phyloP scores from a whole-genome alignment of 2,797 vertebrate genomes.

The Acipenser oxyrinchus region DNA sequence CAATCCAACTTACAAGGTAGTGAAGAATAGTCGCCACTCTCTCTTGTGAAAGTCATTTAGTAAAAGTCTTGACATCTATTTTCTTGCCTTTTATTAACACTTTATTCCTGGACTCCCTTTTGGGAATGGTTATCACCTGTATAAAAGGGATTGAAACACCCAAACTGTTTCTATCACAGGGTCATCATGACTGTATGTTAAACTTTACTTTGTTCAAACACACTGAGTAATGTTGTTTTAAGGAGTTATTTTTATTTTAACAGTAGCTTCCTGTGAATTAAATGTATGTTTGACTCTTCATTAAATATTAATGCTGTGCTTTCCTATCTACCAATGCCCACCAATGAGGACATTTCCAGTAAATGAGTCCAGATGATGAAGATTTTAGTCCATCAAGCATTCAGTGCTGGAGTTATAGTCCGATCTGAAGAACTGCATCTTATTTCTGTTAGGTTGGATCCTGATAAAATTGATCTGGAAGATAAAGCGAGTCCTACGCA shows the following conservation, averaged over 20 bases:
- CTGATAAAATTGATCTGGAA: slow-evolving; percentile 15
- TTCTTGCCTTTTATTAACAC: neutral
- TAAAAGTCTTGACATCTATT: neutral
- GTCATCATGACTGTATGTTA: neutral
- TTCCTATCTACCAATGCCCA: neutral
- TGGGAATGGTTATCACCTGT: too few relatives aligned
- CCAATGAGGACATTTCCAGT: too few relatives aligned
- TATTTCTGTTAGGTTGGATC: neutral
- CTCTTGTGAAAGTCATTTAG: too few relatives aligned
- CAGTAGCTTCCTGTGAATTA: neutral
- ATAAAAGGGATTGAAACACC: too few relatives aligned
- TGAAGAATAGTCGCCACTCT: too few relatives aligned
- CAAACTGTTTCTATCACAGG: too few relatives aligned
- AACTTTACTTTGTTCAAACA: neutral
- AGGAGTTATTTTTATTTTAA: neutral
- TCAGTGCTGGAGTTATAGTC: neutral
- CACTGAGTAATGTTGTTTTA: neutral
- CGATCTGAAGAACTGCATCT: slow-evolving; percentile 1
- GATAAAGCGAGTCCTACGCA: slow-evolving; percentile 4
- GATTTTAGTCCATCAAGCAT: neutral
- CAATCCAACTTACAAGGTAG: too few relatives aligned
- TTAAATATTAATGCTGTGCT: neutral
- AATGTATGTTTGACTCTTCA: neutral
- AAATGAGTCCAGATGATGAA: neutral
- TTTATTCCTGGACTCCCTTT: neutral